Evolutionary conservation across 2,113 vertebrate species (phyloP), one percentile per base, ranked within the genome.

Genomic region (Lasiurus cinereus): DNA sequence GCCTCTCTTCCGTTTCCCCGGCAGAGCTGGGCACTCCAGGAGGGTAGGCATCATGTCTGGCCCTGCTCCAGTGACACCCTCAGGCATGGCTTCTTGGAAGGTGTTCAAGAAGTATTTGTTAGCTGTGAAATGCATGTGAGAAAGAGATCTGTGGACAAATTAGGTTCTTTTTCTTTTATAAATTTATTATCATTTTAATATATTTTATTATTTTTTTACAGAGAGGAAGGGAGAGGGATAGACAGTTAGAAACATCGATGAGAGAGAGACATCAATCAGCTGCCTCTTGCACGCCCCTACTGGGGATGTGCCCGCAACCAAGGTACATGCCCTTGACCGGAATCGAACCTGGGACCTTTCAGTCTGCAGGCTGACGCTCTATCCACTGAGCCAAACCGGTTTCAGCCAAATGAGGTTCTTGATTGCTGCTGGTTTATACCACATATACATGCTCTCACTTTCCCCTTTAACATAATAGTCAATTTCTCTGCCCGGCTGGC

Each of bases 21-120:
- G 6, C 3, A 43, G 10, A 33, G 39, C 21, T 18, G n/a, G 52
- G 16, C 0, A 1, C 7, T 50, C 84, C 29, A 0, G 0, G 22
- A 21, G 43, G 16, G 22, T 2, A 29, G 77, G 74, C 46, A 11
- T 27, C 29, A 1, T 0, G 27, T 19, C 88, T 85, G 33, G 5
- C 22, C 79, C 74, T 72, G 52, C 67, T 80, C 16, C 12, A 3
- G 29, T 48, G 10, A 0, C 21, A 5, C 46, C 62, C 8, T 56
- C 19, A 33, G 24, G 12, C 43, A 8, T 56, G 67, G 9, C 18
- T 22, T 22, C 54, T 67, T 46, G 36, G 67, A 52, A 10, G 29
- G 33, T 8, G 8, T 50, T 74, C 11, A 14, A 0, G 46, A 82
- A 48, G 24, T 54, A 21, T 36, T 8, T 31, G 8, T 46, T 33